These are phyloP conservation scores for Pseudachorutes palmiensis DNA, from an alignment of 1,140 invertebrate species.

Conservation along the genomic window DNA sequence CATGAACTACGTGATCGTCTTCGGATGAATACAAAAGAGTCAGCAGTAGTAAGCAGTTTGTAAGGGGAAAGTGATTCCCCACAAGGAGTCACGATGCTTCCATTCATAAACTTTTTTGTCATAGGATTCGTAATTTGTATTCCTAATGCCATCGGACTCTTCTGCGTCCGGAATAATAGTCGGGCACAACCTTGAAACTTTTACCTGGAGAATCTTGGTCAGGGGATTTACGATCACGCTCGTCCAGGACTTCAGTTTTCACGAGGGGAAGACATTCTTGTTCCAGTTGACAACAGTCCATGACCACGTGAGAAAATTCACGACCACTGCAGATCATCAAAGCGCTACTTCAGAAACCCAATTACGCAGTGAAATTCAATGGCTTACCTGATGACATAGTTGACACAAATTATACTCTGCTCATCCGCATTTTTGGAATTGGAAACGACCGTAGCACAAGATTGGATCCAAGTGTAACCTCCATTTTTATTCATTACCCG, in stretches of 20 bases:
- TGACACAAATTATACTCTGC: conserved; percentile 91
- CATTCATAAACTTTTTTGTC: conserved; percentile 9
- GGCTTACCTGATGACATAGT: conserved; percentile 81
- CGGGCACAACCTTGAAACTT: not conserved
- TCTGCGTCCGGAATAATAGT: not conserved
- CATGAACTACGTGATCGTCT: conserved; percentile 3
- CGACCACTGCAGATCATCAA: conserved; percentile 60
- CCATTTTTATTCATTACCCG: conserved; percentile 90
- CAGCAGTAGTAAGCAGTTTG: no score
- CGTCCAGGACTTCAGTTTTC: conserved; percentile 66
- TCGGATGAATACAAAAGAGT: conserved; percentile 19
- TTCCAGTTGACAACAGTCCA: conserved; percentile 85
- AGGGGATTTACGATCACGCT: conserved; percentile 75
- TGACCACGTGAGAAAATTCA: conserved; percentile 79
- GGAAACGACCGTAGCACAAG: conserved; percentile 91
- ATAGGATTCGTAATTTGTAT: conserved; percentile 4
- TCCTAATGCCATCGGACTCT: conserved; percentile 5
- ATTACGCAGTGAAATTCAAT: not conserved
- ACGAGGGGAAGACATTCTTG: conserved; percentile 49
- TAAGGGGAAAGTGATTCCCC: not conserved
- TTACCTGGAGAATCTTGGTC: conserved; percentile 67
- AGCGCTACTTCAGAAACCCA: no score
- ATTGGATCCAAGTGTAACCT: conserved; percentile 92
- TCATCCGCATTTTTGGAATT: conserved; percentile 90
- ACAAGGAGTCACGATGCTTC: not conserved